Conservation (phyloP, 1,140 invertebrate species). For the Macrostomum lignano region DNA sequence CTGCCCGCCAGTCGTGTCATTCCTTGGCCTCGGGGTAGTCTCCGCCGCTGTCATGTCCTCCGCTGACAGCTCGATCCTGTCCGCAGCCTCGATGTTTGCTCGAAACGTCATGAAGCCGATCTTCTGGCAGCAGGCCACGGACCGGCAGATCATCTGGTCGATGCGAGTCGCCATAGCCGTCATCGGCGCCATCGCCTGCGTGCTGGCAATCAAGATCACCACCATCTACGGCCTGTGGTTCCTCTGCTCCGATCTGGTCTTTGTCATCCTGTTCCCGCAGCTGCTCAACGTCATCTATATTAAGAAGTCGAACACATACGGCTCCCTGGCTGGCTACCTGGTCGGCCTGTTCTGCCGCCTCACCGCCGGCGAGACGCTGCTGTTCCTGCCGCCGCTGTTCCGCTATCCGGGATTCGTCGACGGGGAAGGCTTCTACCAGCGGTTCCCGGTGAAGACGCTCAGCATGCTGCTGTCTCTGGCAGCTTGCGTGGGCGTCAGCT, state of each 20-base stretch:
- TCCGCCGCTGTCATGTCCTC: conserved; percentile 94
- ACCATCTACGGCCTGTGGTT: conserved; percentile 82
- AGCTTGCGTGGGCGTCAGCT: conserved; percentile 29
- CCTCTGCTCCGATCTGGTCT: conserved; percentile 83
- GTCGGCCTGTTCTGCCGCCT: conserved; percentile 57
- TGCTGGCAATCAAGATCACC: conserved; percentile 77
- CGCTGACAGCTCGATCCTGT: conserved; percentile 78
- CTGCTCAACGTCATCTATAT: conserved; percentile 88
- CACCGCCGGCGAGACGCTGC: conserved; percentile 51
- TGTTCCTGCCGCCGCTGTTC: conserved; percentile 50
- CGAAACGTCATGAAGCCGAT: conserved; percentile 86
- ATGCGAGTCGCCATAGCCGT: conserved; percentile 70
- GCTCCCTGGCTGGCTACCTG: conserved; percentile 50
- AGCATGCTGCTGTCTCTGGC: conserved; percentile 37
- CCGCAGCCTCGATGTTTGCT: conserved; percentile 87
- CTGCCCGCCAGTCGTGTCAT: conserved; percentile 62
- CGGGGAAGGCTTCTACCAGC: conserved; percentile 35
- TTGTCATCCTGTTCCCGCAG: conserved; percentile 86
- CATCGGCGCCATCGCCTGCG: conserved; percentile 62
- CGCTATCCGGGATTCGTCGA: conserved; percentile 63
- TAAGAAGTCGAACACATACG: conserved; percentile 51
- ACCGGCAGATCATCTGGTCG: conserved; percentile 55
- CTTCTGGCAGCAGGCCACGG: conserved; percentile 44
- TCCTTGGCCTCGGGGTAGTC: conserved; percentile 84
- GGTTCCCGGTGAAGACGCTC: conserved; percentile 30